Conservation (phyloP, 2,113 vertebrate genomes). For the Heterotis niloticus region DNA sequence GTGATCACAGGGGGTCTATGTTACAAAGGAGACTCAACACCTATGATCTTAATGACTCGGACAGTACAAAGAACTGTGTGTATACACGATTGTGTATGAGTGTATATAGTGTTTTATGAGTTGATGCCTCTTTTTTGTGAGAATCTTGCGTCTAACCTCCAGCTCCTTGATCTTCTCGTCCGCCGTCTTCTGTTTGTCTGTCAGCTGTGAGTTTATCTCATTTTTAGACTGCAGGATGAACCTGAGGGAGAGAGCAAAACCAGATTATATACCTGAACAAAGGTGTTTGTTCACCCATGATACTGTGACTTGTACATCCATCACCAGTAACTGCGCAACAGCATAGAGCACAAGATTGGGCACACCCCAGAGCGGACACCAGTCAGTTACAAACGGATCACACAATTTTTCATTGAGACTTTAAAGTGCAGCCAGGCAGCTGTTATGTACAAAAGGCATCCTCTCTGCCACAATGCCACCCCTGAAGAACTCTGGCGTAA, state of each 20-base stretch:
- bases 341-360: too few relatives aligned
- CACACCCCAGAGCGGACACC: too few relatives aligned
- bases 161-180: conserved; percentile 95
- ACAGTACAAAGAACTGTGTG: neutral
- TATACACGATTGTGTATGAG: neutral
- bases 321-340: too few relatives aligned
- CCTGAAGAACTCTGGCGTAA: too few relatives aligned
- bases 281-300: too few relatives aligned
- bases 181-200: conserved; percentile 86
- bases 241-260: conserved; percentile 59
- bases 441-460: too few relatives aligned
- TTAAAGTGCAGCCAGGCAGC: too few relatives aligned
- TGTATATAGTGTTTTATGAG: neutral
- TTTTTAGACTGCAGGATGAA: conserved; percentile 92
- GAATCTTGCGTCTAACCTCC: conserved; percentile 68
- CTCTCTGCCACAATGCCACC: too few relatives aligned
- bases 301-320: neutral
- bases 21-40: neutral
- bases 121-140: neutral
- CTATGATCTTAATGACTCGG: conserved; percentile 14
- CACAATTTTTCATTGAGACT: too few relatives aligned
- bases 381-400: too few relatives aligned
- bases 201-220: conserved; percentile 83
- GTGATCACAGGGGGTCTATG: neutral
- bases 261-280: neutral